Conservation (phyloP, 2,888 invertebrate genomes). For the Ophraella communa region DNA sequence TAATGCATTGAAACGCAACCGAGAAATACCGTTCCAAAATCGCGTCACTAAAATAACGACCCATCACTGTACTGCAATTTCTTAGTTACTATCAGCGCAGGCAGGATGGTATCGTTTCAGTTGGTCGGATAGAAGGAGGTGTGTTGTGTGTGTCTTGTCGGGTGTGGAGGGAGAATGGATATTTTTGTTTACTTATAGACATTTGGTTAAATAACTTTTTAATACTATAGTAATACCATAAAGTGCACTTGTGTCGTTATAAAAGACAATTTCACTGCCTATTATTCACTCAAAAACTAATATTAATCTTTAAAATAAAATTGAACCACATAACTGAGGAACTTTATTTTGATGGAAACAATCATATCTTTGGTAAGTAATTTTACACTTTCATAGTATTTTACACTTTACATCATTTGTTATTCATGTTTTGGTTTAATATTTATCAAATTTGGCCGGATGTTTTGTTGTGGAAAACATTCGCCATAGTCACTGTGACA, state of each 20-base stretch:
- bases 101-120: slow-evolving; percentile 57
- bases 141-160: slow-evolving; percentile 50
- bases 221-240: slow-evolving; percentile 37
- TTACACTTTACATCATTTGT: slow-evolving; percentile 1
- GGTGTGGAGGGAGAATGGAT: slow-evolving; percentile 50
- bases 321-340: slow-evolving; percentile 12
- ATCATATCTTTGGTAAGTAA: slow-evolving; percentile 25
- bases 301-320: slow-evolving; percentile 2
- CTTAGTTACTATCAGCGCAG: slow-evolving; percentile 26
- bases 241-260: slow-evolving; percentile 45
- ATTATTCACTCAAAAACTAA: slow-evolving; percentile 21
- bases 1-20: background rate
- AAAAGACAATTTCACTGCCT: slow-evolving; percentile 29
- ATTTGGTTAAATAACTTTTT: slow-evolving; percentile 44
- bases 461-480: slow-evolving; percentile 54
- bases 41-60: slow-evolving; percentile 36
- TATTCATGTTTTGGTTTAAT: slow-evolving; percentile 6
- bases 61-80: slow-evolving; percentile 45
- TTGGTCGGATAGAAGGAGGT: slow-evolving; percentile 51
- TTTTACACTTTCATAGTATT: background rate
- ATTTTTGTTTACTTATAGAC: slow-evolving; percentile 59
- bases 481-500: slow-evolving; percentile 60
- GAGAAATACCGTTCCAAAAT: slow-evolving; percentile 4
- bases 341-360: slow-evolving; percentile 22
- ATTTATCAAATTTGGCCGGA: slow-evolving; percentile 41